Evolutionary conservation across 2,888 invertebrate species (phyloP).

Genomic region (Thyatira batis): DNA sequence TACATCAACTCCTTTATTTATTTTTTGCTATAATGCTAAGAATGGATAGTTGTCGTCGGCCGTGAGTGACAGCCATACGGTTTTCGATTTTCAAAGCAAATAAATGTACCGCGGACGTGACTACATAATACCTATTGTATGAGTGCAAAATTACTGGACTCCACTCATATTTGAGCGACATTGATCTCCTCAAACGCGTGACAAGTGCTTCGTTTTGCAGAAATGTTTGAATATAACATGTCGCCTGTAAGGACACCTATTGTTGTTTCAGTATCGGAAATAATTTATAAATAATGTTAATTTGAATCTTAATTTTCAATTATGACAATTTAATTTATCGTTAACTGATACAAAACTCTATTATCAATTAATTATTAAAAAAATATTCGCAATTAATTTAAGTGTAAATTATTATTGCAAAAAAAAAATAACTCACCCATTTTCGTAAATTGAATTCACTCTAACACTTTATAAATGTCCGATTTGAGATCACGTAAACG

Average conservation of each 20-base stretch:
- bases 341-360: too few species aligned
- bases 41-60: constrained; percentile 35
- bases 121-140: constrained; percentile 43
- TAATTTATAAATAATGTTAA: too few species aligned
- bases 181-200: constrained; percentile 17
- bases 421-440: constrained; percentile 63
- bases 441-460: constrained; percentile 60
- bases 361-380: too few species aligned
- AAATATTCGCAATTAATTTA: neutral
- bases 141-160: constrained; percentile 32
- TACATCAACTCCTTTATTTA: neutral
- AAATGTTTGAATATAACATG: constrained; percentile 10
- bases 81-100: constrained; percentile 43
- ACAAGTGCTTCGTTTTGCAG: neutral
- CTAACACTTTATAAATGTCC: constrained; percentile 65
- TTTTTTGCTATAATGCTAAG: constrained; percentile 30
- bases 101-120: constrained; percentile 38
- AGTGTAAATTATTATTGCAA: constrained; percentile 4
- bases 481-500: constrained; percentile 65
- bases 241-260: constrained; percentile 16
- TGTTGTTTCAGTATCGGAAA: constrained; percentile 8
- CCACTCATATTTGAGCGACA: constrained; percentile 33
- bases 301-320: too few species aligned
- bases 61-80: constrained; percentile 62
- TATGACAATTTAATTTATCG: too few species aligned